Evolutionary conservation across 1,140 invertebrate species (phyloP), one percentile per base, ranked within the genome.

Genomic region (Oreohelix idahoensis): DNA sequence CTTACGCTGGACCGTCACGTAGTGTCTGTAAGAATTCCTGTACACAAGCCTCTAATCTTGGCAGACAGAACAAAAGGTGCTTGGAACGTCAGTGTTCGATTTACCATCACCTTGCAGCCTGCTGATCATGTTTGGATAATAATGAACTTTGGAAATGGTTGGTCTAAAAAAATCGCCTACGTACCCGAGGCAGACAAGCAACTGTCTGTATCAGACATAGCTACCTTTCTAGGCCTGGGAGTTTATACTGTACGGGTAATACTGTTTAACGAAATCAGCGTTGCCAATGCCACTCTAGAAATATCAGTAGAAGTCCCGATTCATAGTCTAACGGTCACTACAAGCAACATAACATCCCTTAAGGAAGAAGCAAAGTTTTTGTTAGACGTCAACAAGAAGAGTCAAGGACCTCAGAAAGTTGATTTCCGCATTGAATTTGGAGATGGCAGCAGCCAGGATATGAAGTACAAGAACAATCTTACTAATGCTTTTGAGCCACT

Each of bases 221-320:
- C 87, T 29, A 81, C 82, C 11, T 92, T 88, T 63, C 71, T 84
- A 0, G 51, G 66, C 5, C 87, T 92, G 15, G 91, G 90, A 13
- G 87, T 88, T 35, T 92, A 89, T 77, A 80, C 85, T 5, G 69
- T 91, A 13, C 77, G 63, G 23, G 87, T 88, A 0, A 87, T 58
- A 38, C 77, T 89, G 0, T 85, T 84, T 53, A 92, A 92, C 81
- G 90, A 91, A 78, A 82, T 91, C 15, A 88, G 88, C 26, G 69
- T 49, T 20, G 82, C 77, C 10, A 79, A 32, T 0, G 75, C 77
- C 23, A 83, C 79, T 17, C 51, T 87, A 23, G 81, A 88, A 26
- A 86, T 92, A 13, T 91, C 91, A 8, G 88, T 92, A 15, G 90
- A 92, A 78, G 87, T 91, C 15, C 89, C 89, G 0, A 79, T 92